phyloP scores from a whole-genome alignment of 2,888 invertebrate species.

The Cosmia trapezina region DNA sequence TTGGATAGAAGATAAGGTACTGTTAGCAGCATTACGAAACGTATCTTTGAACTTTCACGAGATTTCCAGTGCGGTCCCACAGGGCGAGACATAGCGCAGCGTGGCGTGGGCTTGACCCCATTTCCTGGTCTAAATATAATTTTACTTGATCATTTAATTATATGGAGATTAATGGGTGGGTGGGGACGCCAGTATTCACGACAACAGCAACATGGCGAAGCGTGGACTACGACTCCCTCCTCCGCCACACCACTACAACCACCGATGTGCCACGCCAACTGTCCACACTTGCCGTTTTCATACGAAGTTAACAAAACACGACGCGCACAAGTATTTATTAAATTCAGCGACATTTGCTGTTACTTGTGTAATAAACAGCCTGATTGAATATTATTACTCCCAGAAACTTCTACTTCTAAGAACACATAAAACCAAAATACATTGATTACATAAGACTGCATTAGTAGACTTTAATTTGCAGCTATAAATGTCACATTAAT shows the following conservation, averaged over 20 bases:
- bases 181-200: slow-evolving; percentile 85
- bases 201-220: slow-evolving; percentile 70
- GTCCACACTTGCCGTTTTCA: neutral
- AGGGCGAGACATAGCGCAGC: slow-evolving; percentile 74
- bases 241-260: slow-evolving; percentile 13
- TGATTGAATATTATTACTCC: slow-evolving; percentile 44
- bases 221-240: slow-evolving; percentile 6
- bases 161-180: slow-evolving; percentile 88
- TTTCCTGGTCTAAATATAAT: slow-evolving; percentile 89
- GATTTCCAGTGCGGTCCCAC: slow-evolving; percentile 72
- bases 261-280: neutral
- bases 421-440: slow-evolving; percentile 45
- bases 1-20: slow-evolving; percentile 49
- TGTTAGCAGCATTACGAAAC: slow-evolving; percentile 50
- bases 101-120: slow-evolving; percentile 83
- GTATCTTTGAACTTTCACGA: slow-evolving; percentile 71
- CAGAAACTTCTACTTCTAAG: slow-evolving; percentile 44
- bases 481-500: slow-evolving; percentile 59
- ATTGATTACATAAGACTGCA: slow-evolving; percentile 45
- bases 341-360: slow-evolving; percentile 14
- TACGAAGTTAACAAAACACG: slow-evolving; percentile 24
- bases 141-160: slow-evolving; percentile 90
- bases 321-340: slow-evolving; percentile 2
- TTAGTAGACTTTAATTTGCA: slow-evolving; percentile 48
- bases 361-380: slow-evolving; percentile 37